Percentiles rank a stretch among this genome's conserved stretches.
phyloP scores from a whole-genome alignment of 1,140 invertebrate genomes.

The Drosophila aff. region DNA sequence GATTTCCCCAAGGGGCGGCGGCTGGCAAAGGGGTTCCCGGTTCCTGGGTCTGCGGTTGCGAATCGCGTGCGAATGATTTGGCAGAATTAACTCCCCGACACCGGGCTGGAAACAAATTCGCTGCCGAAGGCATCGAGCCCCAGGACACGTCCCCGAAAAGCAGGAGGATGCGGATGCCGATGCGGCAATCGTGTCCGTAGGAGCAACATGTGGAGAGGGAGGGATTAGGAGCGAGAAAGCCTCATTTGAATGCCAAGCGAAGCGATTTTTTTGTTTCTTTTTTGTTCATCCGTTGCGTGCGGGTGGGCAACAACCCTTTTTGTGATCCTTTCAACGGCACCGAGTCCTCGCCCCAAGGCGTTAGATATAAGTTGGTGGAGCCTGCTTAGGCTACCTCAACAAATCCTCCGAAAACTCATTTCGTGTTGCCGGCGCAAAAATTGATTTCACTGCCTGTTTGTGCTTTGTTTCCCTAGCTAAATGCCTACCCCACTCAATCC shows the following conservation, averaged over 20 bases:
- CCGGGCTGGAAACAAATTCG: slow-evolving; percentile 42
- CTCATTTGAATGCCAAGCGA: slow-evolving; percentile 64
- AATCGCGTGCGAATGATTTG: slow-evolving; percentile 82
- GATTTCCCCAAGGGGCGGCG: slow-evolving; percentile 67
- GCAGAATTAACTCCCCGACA: slow-evolving; percentile 68
- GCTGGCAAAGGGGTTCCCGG: slow-evolving; percentile 16
- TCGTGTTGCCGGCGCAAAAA: slow-evolving; percentile 69
- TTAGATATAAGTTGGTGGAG: slow-evolving; percentile 33
- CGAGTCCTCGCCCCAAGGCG: slow-evolving; percentile 41
- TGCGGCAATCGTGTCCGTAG: background rate
- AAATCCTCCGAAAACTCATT: slow-evolving; percentile 75
- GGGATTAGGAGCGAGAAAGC: slow-evolving; percentile 25
- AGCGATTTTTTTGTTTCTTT: slow-evolving; percentile 7
- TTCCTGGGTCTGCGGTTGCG: slow-evolving; percentile 52
- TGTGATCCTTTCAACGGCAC: slow-evolving; percentile 30
- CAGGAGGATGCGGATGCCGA: background rate
- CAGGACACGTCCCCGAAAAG: slow-evolving; percentile 8
- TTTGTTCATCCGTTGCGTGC: slow-evolving; percentile 12
- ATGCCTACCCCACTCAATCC: slow-evolving; percentile 11
- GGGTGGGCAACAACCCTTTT: slow-evolving; percentile 41
- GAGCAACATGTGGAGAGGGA: slow-evolving; percentile 57
- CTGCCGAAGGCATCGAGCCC: slow-evolving; percentile 15
- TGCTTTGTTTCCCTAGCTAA: slow-evolving; percentile 53
- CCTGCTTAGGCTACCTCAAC: slow-evolving; percentile 49
- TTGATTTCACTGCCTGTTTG: slow-evolving; percentile 68